These are phyloP conservation scores for Spongilla lacustris DNA, from an alignment of 37 sponge, comb jelly and placozoan genomes.

Conservation along the genomic window DNA sequence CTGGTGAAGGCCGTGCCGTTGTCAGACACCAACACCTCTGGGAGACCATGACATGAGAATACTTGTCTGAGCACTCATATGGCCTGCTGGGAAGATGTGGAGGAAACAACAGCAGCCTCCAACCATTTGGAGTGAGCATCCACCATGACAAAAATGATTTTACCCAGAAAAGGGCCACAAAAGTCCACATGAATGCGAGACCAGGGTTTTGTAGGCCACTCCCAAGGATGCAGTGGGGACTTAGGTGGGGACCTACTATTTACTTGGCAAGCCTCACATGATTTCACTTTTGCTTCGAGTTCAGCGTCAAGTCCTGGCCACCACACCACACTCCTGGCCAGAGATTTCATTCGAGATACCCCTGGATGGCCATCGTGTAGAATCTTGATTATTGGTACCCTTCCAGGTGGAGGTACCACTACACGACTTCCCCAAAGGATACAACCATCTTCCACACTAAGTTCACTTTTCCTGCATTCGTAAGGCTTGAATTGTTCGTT, in stretches of 20 bases:
- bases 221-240: slow-evolving; percentile 28
- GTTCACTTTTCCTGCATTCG: neutral
- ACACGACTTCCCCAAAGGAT: slow-evolving; percentile 29
- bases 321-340: slow-evolving; percentile 36
- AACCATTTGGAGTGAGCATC: slow-evolving; percentile 45
- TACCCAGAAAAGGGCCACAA: slow-evolving; percentile 16
- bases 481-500: neutral
- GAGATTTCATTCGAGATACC: slow-evolving; percentile 2
- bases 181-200: slow-evolving; percentile 26
- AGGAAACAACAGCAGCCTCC: slow-evolving; percentile 2
- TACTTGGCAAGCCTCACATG: neutral
- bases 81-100: neutral
- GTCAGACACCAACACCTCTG: no score
- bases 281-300: neutral
- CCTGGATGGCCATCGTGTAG: slow-evolving; percentile 28
- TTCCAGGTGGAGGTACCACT: slow-evolving; percentile 2
- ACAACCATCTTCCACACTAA: slow-evolving; percentile 6
- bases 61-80: no score
- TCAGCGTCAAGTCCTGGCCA: slow-evolving; percentile 52
- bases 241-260: neutral
- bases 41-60: no score
- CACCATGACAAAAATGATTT: no score
- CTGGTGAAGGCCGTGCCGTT: no score
- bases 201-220: slow-evolving; percentile 41
- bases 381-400: neutral